Evolutionary conservation across 2,888 invertebrate species (phyloP).

Genomic region (Callyntrura guangdongensis): DNA sequence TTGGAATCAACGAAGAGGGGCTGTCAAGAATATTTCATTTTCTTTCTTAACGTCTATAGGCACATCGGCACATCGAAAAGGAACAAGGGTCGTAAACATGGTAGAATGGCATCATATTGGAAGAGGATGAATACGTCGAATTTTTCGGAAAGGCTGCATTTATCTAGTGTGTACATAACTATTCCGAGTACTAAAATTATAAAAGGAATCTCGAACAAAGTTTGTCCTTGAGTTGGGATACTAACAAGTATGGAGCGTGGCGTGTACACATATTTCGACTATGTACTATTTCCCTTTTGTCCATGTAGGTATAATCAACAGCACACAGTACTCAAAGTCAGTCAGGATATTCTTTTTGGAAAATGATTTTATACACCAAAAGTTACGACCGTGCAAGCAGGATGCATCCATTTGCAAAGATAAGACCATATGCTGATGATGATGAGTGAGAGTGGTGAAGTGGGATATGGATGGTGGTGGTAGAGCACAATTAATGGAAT

Average conservation of each 20-base stretch:
- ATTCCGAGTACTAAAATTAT: conserved; percentile 32
- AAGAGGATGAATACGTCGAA: conserved; percentile 7
- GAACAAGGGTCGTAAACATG: conserved; percentile 36
- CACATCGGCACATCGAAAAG: no score
- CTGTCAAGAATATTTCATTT: conserved; percentile 30
- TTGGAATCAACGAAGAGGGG: conserved; percentile 1
- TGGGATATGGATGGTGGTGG: background rate
- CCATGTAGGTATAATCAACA: conserved; percentile 12
- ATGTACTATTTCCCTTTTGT: background rate
- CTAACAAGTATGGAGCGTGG: background rate
- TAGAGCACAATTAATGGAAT: background rate
- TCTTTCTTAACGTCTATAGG: no score
- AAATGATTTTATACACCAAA: background rate
- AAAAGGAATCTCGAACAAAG: conserved; percentile 43
- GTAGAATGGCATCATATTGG: background rate
- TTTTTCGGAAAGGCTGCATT: conserved; percentile 25
- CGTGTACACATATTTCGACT: background rate
- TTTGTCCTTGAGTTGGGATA: conserved; percentile 40
- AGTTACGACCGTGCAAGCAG: background rate
- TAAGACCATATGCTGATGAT: background rate
- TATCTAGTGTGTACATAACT: background rate
- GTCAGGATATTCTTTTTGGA: conserved; percentile 4
- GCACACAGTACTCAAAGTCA: background rate
- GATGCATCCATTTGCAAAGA: background rate
- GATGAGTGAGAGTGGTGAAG: background rate